These are phyloP conservation scores for Lucilia cuprina DNA, from an alignment of 1,140 invertebrate genomes.

Conservation along the genomic window DNA sequence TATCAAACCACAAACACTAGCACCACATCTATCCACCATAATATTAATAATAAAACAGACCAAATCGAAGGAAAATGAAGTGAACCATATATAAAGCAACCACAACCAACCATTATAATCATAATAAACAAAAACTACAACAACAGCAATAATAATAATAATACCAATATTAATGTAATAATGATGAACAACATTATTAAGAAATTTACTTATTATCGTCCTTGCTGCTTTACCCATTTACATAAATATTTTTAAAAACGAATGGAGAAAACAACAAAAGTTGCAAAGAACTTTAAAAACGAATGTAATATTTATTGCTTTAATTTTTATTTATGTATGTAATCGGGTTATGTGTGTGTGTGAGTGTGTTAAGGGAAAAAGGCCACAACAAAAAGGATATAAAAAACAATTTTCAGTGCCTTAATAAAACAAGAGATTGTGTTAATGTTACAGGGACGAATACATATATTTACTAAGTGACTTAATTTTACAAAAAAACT, in stretches of 20 bases:
- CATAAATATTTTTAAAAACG: not conserved
- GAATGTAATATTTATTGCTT: not conserved
- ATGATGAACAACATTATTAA: not conserved
- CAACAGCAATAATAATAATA: not conserved
- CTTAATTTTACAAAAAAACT: too few species aligned
- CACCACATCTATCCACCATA: not conserved
- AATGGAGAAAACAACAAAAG: not conserved
- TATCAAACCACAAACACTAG: not conserved
- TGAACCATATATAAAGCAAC: too few species aligned
- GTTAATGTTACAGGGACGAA: not conserved
- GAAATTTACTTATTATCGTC: not conserved
- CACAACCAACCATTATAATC: too few species aligned
- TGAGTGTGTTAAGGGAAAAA: not conserved
- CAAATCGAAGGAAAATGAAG: not conserved
- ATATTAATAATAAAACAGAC: not conserved
- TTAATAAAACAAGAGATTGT: not conserved
- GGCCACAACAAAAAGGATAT: not conserved
- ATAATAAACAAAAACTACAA: not conserved
- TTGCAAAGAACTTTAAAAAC: not conserved
- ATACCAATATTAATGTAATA: not conserved
- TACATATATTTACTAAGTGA: too few species aligned
- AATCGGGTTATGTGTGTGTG: not conserved
- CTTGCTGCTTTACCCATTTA: not conserved
- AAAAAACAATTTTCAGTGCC: not conserved
- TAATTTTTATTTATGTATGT: not conserved